Conservation (phyloP, 2,797 vertebrate genomes). For the Anomalospiza imberbis region DNA sequence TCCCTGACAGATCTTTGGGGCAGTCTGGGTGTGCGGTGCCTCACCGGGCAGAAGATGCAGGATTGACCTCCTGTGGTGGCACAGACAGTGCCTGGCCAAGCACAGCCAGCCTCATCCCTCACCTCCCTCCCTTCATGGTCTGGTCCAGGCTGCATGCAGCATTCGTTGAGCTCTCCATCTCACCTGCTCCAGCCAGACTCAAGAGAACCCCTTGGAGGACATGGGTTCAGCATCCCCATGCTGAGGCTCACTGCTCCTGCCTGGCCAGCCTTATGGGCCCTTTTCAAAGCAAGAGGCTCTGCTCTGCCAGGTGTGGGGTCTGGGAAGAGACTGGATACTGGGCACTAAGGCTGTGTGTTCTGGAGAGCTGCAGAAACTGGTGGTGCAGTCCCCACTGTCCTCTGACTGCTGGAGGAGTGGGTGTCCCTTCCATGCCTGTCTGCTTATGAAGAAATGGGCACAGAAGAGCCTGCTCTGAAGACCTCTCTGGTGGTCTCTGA, state of each 20-base stretch:
- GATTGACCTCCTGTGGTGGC: neutral
- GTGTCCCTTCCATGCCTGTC: neutral
- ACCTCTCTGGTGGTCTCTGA: neutral
- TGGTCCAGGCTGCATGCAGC: neutral
- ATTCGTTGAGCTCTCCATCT: neutral
- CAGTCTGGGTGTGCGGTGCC: fast-evolving
- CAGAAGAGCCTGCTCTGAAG: neutral
- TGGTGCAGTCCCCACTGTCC: fast-evolving
- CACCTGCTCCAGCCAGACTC: neutral
- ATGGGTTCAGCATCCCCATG: neutral
- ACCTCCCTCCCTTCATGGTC: neutral
- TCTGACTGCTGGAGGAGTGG: neutral
- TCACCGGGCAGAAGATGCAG: neutral
- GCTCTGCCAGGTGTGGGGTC: neutral
- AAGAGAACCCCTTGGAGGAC: neutral
- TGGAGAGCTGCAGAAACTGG: neutral
- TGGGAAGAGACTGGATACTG: neutral
- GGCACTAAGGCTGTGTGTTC: neutral
- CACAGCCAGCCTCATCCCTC: fast-evolving
- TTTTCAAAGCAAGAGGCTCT: neutral
- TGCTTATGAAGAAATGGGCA: neutral
- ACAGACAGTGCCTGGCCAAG: neutral
- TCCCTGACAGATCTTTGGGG: neutral
- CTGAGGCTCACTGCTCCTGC: neutral
- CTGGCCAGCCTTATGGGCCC: neutral